Conservation (phyloP, 1,140 invertebrate species). For the Lutraria rhynchaena region DNA sequence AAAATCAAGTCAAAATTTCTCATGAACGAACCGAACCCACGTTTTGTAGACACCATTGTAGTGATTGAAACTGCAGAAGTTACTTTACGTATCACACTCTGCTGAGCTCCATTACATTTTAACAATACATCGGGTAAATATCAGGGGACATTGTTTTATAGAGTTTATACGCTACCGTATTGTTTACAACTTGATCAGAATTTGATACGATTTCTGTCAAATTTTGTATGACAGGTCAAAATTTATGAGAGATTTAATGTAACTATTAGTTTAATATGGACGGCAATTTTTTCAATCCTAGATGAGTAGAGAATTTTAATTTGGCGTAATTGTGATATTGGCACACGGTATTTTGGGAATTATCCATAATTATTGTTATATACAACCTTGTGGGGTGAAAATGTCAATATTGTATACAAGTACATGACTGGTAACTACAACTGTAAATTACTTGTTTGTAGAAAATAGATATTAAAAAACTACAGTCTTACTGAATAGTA, state of each 20-base stretch:
- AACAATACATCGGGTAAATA: constrained; percentile 42
- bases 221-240: constrained; percentile 42
- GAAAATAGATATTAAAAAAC: no score
- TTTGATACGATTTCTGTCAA: constrained; percentile 54
- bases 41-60: constrained; percentile 48
- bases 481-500: no score
- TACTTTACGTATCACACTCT: constrained; percentile 7
- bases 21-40: constrained; percentile 45
- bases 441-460: no score
- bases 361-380: constrained; percentile 17
- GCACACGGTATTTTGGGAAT: constrained; percentile 8
- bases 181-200: constrained; percentile 47
- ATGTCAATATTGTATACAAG: no score
- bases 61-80: constrained; percentile 39
- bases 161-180: constrained; percentile 11
- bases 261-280: constrained; percentile 30
- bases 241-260: constrained; percentile 46
- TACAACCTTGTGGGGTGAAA: constrained; percentile 2
- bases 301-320: constrained; percentile 23
- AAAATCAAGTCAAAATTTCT: constrained; percentile 31
- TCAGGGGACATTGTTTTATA: constrained; percentile 55
- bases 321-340: constrained; percentile 25
- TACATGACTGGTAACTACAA: no score
- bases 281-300: constrained; percentile 5
- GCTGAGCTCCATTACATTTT: constrained; percentile 38